Conservation (phyloP, 2,113 vertebrate species). For the Phoenicopterus ruber region DNA sequence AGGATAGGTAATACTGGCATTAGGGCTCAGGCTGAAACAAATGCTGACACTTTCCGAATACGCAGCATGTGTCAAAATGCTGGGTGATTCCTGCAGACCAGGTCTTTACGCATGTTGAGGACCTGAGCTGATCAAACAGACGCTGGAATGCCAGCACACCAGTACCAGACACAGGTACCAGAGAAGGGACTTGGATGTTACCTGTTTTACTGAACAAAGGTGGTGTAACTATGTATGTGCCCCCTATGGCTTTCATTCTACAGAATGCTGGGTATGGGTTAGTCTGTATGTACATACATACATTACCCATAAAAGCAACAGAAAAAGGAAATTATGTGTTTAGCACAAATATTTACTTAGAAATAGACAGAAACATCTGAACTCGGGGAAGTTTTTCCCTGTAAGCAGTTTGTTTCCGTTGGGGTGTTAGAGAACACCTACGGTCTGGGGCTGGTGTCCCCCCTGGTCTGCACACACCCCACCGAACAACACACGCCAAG, state of each 20-base stretch:
- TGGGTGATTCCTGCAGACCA: not conserved
- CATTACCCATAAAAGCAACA: not conserved
- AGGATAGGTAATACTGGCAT: not conserved
- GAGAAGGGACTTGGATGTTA: not conserved
- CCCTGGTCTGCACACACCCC: not conserved
- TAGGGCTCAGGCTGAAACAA: not conserved
- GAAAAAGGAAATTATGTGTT: not conserved
- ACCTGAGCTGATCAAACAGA: not conserved
- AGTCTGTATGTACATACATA: not conserved
- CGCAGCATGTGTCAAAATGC: not conserved
- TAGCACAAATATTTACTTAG: not conserved
- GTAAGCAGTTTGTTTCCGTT: not conserved
- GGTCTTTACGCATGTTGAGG: not conserved
- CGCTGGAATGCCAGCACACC: not conserved
- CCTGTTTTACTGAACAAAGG: not conserved
- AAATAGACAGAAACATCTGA: not conserved
- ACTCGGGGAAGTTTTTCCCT: not conserved
- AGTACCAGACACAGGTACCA: not conserved
- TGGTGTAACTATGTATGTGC: not conserved
- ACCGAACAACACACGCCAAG: not conserved
- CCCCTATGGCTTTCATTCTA: not conserved
- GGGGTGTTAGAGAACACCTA: not conserved
- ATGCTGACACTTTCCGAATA: not conserved
- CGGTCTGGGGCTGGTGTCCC: not conserved
- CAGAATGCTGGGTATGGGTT: not conserved